Evolutionary conservation across 2,888 invertebrate genomes (phyloP).

Genomic region (Imbricaverruca yamaguchii): DNA sequence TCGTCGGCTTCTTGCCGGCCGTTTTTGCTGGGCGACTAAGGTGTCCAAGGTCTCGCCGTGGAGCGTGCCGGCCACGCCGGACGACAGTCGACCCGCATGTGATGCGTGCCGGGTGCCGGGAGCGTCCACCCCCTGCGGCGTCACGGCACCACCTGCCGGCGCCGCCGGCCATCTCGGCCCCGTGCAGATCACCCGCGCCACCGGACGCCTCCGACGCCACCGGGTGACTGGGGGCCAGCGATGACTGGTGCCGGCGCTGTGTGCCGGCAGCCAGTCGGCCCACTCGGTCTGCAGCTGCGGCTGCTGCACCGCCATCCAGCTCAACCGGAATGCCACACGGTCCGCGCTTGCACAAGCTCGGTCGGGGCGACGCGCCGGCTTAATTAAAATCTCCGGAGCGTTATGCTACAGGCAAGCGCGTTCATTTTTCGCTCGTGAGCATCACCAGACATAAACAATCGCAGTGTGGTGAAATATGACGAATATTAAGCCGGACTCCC

Average conservation of each 20-base stretch:
- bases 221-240: no score
- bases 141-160: no score
- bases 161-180: no score
- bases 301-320: no score
- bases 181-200: no score
- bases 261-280: no score
- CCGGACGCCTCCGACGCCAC: no score
- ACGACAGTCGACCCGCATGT: not conserved
- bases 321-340: no score
- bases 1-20: not conserved
- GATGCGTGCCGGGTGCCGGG: not conserved
- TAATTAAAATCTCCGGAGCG: constrained; percentile 13
- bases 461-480: not conserved
- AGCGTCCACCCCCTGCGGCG: no score
- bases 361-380: not conserved
- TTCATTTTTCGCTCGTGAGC: not conserved
- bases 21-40: constrained; percentile 2
- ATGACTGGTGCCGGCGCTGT: no score
- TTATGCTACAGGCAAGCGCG: not conserved
- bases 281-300: no score
- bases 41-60: constrained; percentile 16
- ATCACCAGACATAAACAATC: not conserved
- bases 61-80: not conserved
- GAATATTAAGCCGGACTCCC: not conserved
- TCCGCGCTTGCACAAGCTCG: no score